phyloP scores from a whole-genome alignment of 2,113 vertebrate genomes.

The Eubucco bourcierii region DNA sequence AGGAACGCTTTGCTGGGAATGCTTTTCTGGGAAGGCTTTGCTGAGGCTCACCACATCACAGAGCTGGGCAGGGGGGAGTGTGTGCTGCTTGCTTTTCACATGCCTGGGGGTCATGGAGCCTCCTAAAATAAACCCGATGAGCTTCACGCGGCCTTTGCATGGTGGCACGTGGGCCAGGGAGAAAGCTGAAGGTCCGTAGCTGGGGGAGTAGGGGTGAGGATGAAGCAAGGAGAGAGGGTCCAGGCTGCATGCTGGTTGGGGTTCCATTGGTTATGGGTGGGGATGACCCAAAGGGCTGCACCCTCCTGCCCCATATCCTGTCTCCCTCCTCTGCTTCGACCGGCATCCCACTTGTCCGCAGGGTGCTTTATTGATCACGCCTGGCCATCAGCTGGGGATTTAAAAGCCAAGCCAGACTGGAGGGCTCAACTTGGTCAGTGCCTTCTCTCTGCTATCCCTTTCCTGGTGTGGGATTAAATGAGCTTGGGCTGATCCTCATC shows the following conservation, averaged over 20 bases:
- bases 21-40: neutral
- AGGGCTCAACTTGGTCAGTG: neutral
- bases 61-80: neutral
- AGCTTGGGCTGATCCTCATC: conserved; percentile 22
- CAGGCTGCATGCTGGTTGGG: neutral
- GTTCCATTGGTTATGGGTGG: fast-evolving
- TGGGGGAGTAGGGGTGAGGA: neutral
- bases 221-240: neutral
- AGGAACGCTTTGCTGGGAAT: neutral
- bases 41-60: neutral
- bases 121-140: conserved; percentile 55
- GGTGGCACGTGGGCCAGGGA: neutral
- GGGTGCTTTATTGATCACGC: neutral
- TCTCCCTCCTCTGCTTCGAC: fast-evolving
- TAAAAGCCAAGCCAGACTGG: neutral
- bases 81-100: conserved; percentile 13
- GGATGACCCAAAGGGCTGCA: neutral
- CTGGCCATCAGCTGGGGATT: neutral
- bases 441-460: neutral
- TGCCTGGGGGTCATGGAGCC: conserved; percentile 43
- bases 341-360: fast-evolving
- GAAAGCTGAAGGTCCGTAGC: neutral
- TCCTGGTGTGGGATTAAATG: conserved; percentile 10
- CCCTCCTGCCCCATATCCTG: too few relatives aligned
- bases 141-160: conserved; percentile 21